Percentiles rank a stretch among this genome's conserved stretches.
phyloP scores from a whole-genome alignment of 2,113 vertebrate species.

The Toxotes chatareus region DNA sequence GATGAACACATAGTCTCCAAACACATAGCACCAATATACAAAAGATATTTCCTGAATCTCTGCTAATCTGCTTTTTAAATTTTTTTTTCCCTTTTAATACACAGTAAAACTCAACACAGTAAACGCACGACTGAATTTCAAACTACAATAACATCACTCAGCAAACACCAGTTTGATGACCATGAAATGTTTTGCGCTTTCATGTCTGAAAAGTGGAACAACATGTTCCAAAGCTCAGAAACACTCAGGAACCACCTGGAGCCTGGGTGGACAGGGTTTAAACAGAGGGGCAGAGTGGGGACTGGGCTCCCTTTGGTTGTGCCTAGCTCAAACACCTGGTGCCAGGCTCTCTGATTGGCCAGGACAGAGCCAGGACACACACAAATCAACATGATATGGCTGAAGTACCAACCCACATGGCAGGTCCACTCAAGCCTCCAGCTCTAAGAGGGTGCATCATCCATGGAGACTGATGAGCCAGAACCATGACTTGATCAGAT shows the following conservation, averaged over 20 bases:
- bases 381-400: neutral
- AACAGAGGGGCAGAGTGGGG: neutral
- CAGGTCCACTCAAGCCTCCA: neutral
- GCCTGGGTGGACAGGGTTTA: neutral
- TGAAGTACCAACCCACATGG: conserved; percentile 7
- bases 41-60: neutral
- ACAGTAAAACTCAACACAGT: neutral
- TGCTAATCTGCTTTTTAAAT: neutral
- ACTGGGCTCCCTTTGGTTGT: neutral
- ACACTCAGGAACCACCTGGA: neutral
- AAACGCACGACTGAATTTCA: neutral
- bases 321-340: neutral
- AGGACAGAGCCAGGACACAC: neutral
- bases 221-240: neutral
- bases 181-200: neutral
- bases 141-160: neutral
- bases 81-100: neutral
- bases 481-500: neutral
- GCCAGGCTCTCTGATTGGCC: neutral
- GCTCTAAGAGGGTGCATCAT: neutral
- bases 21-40: neutral
- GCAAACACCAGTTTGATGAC: neutral
- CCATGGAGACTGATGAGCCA: neutral
- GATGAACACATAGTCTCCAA: neutral
- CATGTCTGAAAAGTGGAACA: neutral